phyloP scores from a whole-genome alignment of 2,113 vertebrate genomes.

The Natator depressus region DNA sequence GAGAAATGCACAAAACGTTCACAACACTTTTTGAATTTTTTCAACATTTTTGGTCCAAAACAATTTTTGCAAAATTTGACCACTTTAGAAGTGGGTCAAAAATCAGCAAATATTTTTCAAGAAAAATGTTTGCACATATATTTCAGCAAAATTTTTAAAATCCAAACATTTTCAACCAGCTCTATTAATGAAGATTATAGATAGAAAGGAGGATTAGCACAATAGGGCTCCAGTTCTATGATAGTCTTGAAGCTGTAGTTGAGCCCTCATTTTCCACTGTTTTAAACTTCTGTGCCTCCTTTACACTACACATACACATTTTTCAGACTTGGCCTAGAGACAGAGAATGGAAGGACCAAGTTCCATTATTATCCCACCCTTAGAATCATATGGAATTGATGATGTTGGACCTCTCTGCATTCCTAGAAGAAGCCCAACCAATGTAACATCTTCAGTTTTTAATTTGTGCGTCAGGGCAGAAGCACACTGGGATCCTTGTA shows the following conservation, averaged over 20 bases:
- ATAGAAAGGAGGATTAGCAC: background rate
- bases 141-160: background rate
- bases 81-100: background rate
- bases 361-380: constrained; percentile 13
- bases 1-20: background rate
- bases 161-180: background rate
- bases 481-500: constrained; percentile 61
- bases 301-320: constrained; percentile 5
- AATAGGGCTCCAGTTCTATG: background rate
- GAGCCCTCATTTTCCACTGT: background rate
- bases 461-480: constrained; percentile 73
- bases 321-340: background rate
- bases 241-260: background rate
- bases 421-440: constrained; percentile 49
- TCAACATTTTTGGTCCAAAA: background rate
- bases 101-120: background rate
- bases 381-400: constrained; percentile 52
- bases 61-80: background rate
- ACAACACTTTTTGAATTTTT: background rate
- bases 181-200: background rate
- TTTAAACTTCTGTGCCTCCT: background rate
- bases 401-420: constrained; percentile 1
- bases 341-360: constrained; percentile 36
- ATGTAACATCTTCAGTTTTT: constrained; percentile 67
- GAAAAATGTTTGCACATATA: too few relatives aligned